Conservation (phyloP, 2,113 vertebrate species). For the Prolemur simus region DNA sequence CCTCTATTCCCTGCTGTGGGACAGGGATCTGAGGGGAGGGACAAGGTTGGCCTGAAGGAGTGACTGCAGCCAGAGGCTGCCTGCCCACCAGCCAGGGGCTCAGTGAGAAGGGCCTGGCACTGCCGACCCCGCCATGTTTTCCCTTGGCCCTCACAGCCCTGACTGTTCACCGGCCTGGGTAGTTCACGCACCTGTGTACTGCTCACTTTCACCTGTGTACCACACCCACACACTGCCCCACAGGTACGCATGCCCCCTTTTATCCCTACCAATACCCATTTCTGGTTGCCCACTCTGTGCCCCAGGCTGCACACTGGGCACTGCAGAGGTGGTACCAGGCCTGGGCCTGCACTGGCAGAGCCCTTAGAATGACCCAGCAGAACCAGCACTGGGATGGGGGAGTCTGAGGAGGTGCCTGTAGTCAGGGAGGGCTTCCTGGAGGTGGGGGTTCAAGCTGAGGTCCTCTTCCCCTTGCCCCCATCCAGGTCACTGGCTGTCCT, state of each 20-base stretch:
- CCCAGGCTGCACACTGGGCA: not conserved
- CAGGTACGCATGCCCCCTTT: not conserved
- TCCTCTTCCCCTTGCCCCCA: not conserved
- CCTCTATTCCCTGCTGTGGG: not conserved
- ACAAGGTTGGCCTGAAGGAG: not conserved
- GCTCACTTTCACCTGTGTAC: not conserved
- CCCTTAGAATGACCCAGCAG: not conserved
- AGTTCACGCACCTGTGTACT: not conserved
- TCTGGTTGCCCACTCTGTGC: not conserved
- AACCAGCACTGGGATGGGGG: not conserved
- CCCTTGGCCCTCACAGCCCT: not conserved
- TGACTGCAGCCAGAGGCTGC: not conserved
- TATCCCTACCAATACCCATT: not conserved
- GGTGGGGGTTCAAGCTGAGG: not conserved
- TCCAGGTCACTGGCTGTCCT: not conserved
- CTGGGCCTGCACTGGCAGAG: not conserved
- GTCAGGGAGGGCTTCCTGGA: slow-evolving; percentile 48
- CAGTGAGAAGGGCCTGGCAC: not conserved
- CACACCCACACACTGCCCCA: not conserved
- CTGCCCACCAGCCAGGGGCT: not conserved
- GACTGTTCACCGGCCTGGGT: not conserved
- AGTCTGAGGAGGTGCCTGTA: not conserved
- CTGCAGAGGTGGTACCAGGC: not conserved
- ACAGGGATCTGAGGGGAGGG: not conserved
- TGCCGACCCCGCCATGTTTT: not conserved